phyloP scores from a whole-genome alignment of 2,888 invertebrate species.

The Criorhina ranunculi region DNA sequence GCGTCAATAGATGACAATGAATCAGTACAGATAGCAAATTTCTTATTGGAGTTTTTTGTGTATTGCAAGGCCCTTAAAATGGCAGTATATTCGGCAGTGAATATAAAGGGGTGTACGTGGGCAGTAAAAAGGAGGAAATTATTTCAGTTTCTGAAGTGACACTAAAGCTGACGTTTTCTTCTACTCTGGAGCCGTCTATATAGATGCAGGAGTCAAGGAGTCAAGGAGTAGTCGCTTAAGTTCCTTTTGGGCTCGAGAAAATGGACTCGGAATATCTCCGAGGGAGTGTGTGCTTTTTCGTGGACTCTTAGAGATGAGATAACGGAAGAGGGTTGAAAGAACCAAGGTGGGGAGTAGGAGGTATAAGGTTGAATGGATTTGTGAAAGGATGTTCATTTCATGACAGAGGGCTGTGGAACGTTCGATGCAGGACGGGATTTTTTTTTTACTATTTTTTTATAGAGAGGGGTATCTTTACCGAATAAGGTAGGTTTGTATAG shows the following conservation, averaged over 20 bases:
- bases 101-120: background rate
- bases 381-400: background rate
- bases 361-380: background rate
- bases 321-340: background rate
- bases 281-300: too few species aligned
- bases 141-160: conserved; percentile 2
- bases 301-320: too few species aligned
- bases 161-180: background rate
- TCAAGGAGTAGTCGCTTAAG: background rate
- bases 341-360: background rate
- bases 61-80: background rate
- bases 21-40: conserved; percentile 10
- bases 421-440: background rate
- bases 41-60: background rate
- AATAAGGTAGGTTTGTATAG: background rate
- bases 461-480: background rate
- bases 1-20: conserved; percentile 6
- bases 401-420: background rate
- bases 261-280: background rate
- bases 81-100: background rate
- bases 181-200: conserved; percentile 3
- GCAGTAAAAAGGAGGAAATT: background rate
- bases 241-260: conserved; percentile 4
- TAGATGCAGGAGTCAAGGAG: too few species aligned
- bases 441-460: background rate